Percentiles rank a stretch among this genome's conserved stretches.
phyloP scores from a whole-genome alignment of 2,113 vertebrate species.

The Spea bombifrons region DNA sequence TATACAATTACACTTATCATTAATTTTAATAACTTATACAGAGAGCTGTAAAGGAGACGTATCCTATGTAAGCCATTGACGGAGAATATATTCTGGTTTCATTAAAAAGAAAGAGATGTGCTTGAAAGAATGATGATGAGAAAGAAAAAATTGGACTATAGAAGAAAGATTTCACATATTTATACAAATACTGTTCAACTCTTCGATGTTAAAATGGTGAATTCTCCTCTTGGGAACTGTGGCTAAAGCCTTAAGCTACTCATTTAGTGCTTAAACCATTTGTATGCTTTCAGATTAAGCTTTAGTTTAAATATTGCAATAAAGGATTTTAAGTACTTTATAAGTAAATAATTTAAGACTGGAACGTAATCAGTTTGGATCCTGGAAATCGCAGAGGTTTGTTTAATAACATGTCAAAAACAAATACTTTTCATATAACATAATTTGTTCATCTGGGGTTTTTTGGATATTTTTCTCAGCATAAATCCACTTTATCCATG shows the following conservation, averaged over 20 bases:
- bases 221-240: constrained; percentile 47
- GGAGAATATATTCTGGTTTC: no score
- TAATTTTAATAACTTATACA: no score
- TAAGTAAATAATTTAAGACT: constrained; percentile 68
- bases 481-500: constrained; percentile 58
- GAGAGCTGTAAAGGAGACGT: no score
- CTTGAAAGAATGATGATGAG: no score
- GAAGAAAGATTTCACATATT: no score
- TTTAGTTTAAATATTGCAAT: constrained; percentile 64
- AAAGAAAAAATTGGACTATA: no score
- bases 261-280: constrained; percentile 58
- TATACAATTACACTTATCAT: no score
- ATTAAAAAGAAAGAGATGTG: no score
- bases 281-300: constrained; percentile 54
- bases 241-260: constrained; percentile 55
- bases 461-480: constrained; percentile 62
- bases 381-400: constrained; percentile 63
- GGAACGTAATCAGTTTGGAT: constrained; percentile 62
- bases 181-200: no score
- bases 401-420: constrained; percentile 61
- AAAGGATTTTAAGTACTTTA: constrained; percentile 67
- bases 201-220: constrained; percentile 8
- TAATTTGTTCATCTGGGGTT: constrained; percentile 64
- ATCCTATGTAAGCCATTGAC: no score
- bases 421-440: constrained; percentile 64